phyloP scores from a whole-genome alignment of 2,888 invertebrate species.

The Patella pellucida region DNA sequence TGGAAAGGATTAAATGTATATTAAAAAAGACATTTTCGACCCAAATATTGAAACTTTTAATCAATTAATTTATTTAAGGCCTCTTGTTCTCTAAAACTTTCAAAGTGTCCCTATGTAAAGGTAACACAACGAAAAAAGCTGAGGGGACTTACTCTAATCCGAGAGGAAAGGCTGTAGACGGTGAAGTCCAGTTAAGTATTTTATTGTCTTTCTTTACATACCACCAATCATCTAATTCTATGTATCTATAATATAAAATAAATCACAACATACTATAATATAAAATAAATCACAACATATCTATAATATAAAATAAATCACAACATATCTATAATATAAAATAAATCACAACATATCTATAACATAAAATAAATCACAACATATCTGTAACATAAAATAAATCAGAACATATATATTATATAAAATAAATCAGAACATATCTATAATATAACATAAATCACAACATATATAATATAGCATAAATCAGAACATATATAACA shows the following conservation, averaged over 20 bases:
- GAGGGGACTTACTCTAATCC: slow-evolving; percentile 41
- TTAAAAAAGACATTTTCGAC: no score
- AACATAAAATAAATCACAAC: background rate
- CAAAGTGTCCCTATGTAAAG: background rate
- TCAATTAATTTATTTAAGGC: no score
- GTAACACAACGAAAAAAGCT: background rate
- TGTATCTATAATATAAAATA: slow-evolving; percentile 34
- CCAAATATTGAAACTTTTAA: no score
- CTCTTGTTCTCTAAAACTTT: no score
- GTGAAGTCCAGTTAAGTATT: slow-evolving; percentile 43
- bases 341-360: background rate
- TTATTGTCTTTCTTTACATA: slow-evolving; percentile 41
- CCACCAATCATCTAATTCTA: slow-evolving; percentile 54
- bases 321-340: background rate
- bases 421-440: no score
- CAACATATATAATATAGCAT: no score
- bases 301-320: background rate
- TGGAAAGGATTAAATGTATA: background rate
- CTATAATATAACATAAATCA: no score
- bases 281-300: no score
- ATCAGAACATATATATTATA: no score
- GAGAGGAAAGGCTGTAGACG: slow-evolving; percentile 40
- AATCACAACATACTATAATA: no score
- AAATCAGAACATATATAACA: no score
- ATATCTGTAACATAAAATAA: background rate